Conservation (phyloP, 37 sponge, comb jelly and placozoan species). For the Halisarca cf. caerulea region DNA sequence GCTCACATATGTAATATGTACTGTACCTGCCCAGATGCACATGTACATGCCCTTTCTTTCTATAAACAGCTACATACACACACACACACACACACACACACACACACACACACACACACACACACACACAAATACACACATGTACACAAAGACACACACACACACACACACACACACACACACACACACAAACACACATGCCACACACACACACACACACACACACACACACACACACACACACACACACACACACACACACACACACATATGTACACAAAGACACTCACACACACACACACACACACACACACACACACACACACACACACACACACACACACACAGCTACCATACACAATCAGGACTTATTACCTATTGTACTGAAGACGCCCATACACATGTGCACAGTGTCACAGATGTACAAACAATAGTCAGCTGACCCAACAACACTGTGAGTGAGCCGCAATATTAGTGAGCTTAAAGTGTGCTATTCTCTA, state of each 20-base stretch:
- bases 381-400: no score
- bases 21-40: neutral
- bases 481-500: no score
- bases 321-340: neutral
- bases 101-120: constrained; percentile 35
- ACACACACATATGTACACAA: neutral
- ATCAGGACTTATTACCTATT: no score
- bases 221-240: constrained; percentile 2
- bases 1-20: no score
- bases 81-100: neutral
- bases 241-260: constrained; percentile 11
- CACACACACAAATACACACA: constrained; percentile 26
- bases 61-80: neutral
- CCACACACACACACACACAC: constrained; percentile 1
- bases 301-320: neutral
- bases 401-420: no score
- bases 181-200: neutral
- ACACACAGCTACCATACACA: no score
- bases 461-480: no score
- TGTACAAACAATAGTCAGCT: no score
- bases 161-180: neutral
- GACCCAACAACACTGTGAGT: no score
- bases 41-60: no score
- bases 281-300: neutral
- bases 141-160: constrained; percentile 2